These are phyloP conservation scores for Yasuhikotakia modesta DNA, from an alignment of 2,797 vertebrate genomes.

Conservation along the genomic window DNA sequence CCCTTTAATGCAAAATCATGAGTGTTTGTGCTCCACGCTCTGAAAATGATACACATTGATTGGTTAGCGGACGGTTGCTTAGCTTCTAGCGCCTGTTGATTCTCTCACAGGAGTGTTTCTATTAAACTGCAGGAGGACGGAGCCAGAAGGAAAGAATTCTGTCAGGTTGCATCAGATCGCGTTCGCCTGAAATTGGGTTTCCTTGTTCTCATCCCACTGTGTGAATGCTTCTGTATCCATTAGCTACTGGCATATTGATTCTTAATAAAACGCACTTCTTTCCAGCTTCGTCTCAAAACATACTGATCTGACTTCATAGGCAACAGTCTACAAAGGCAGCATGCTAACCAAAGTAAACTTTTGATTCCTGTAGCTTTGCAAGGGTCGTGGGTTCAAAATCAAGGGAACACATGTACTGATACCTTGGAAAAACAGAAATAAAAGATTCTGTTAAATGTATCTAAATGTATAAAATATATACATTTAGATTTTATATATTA, in stretches of 20 bases:
- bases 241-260: slow-evolving; percentile 29
- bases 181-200: slow-evolving; percentile 41
- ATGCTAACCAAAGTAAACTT: not conserved
- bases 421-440: too few species aligned
- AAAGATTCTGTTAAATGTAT: too few species aligned
- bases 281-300: slow-evolving; percentile 3
- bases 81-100: slow-evolving; percentile 16
- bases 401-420: too few species aligned
- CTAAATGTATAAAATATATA: too few species aligned
- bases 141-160: slow-evolving; percentile 37
- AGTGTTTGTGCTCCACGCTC: not conserved
- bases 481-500: too few species aligned
- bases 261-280: slow-evolving; percentile 29
- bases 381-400: too few species aligned
- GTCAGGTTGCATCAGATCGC: slow-evolving; percentile 42
- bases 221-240: slow-evolving; percentile 27
- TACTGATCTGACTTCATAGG: not conserved
- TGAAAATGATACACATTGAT: slow-evolving; percentile 14
- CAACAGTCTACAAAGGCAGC: not conserved
- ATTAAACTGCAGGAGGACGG: slow-evolving; percentile 40
- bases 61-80: not conserved
- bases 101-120: slow-evolving; percentile 39
- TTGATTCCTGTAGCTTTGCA: too few species aligned
- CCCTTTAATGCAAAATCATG: slow-evolving; percentile 11
- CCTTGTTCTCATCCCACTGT: slow-evolving; percentile 11